Conservation (phyloP, 2,113 vertebrate species). For the Sebastes fasciatus region DNA sequence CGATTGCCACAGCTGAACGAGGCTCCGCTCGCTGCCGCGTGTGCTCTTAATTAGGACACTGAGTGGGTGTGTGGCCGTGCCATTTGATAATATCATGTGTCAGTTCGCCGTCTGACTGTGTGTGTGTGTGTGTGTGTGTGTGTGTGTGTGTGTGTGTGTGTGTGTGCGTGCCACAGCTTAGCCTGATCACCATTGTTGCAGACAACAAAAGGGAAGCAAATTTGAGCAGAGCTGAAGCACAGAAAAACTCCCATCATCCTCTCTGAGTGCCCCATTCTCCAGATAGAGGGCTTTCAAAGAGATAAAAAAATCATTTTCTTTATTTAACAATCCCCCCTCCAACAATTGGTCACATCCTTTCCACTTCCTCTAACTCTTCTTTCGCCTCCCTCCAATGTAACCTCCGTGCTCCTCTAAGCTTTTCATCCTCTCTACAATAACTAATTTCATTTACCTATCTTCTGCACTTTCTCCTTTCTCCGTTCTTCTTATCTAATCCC, state of each 20-base stretch:
- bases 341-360: background rate
- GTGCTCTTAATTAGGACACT: constrained; percentile 46
- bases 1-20: constrained; percentile 27
- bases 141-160: constrained; percentile 17
- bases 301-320: constrained; percentile 29
- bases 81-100: constrained; percentile 56
- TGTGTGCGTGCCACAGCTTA: background rate
- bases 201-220: constrained; percentile 26
- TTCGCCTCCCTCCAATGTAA: background rate
- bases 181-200: constrained; percentile 11
- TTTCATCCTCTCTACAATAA: constrained; percentile 4
- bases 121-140: constrained; percentile 23
- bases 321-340: background rate
- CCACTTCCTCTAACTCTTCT: background rate
- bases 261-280: constrained; percentile 3
- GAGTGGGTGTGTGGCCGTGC: constrained; percentile 50
- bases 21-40: background rate
- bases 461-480: background rate
- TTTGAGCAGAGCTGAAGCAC: background rate
- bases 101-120: constrained; percentile 18
- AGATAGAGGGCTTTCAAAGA: constrained; percentile 19
- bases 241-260: constrained; percentile 42
- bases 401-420: constrained; percentile 15
- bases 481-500: constrained; percentile 29
- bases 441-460: constrained; percentile 9